phyloP scores from a whole-genome alignment of 2,888 invertebrate genomes.

The Poecilus cupreus region DNA sequence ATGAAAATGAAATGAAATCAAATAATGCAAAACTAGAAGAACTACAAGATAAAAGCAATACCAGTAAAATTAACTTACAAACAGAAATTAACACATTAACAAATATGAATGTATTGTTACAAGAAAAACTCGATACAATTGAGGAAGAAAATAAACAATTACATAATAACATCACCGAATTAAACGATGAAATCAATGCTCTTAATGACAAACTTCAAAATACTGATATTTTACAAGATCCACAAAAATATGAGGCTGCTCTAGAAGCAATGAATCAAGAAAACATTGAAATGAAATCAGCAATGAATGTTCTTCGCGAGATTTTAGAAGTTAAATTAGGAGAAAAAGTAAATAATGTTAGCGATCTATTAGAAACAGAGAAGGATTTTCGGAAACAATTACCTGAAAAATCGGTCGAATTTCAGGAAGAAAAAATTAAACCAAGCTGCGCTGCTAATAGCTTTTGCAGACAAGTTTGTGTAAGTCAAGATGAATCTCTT shows the following conservation, averaged over 20 bases:
- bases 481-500: background rate
- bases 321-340: constrained; percentile 30
- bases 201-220: constrained; percentile 13
- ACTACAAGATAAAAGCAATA: constrained; percentile 40
- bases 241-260: background rate
- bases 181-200: constrained; percentile 43
- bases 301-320: constrained; percentile 8
- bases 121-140: constrained; percentile 48
- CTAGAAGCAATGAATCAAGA: constrained; percentile 16
- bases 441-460: background rate
- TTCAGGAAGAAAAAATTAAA: no score
- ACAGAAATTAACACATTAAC: constrained; percentile 52
- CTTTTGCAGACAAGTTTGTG: background rate
- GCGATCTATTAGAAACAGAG: background rate
- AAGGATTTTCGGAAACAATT: background rate
- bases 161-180: constrained; percentile 29
- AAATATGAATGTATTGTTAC: constrained; percentile 54
- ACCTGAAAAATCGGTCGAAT: background rate
- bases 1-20: constrained; percentile 47
- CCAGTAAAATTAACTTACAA: constrained; percentile 41
- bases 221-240: constrained; percentile 1
- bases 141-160: constrained; percentile 57
- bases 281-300: constrained; percentile 42
- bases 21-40: constrained; percentile 26
- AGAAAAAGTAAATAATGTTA: background rate